phyloP scores from a whole-genome alignment of 2,888 invertebrate genomes.

The Macrophya alboannulata region DNA sequence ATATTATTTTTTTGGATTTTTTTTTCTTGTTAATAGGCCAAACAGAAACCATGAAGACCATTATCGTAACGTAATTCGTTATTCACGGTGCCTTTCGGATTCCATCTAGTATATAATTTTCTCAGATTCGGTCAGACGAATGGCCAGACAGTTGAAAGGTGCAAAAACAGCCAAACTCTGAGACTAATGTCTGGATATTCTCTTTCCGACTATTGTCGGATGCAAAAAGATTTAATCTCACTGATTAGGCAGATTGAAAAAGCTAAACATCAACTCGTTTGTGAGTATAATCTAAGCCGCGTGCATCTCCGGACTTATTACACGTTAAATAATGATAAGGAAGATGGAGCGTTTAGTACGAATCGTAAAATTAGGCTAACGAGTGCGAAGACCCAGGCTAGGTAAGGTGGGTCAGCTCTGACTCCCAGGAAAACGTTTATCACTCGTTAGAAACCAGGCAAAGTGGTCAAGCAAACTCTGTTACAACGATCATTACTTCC shows the following conservation, averaged over 20 bases:
- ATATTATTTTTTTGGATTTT: not conserved
- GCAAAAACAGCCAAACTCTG: constrained; percentile 26
- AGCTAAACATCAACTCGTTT: constrained; percentile 14
- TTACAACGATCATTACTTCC: constrained; percentile 68
- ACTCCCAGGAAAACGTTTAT: constrained; percentile 60
- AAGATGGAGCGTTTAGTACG: constrained; percentile 43
- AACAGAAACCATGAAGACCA: not conserved
- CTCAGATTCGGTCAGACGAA: not conserved
- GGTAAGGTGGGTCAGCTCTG: constrained; percentile 54
- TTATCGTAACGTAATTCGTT: constrained; percentile 36
- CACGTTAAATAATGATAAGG: constrained; percentile 66
- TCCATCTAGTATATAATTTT: constrained; percentile 5
- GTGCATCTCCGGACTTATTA: constrained; percentile 58
- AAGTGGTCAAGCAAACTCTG: constrained; percentile 68
- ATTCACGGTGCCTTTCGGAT: not conserved
- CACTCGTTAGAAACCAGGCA: constrained; percentile 69
- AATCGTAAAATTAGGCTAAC: constrained; percentile 77
- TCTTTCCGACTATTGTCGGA: not conserved
- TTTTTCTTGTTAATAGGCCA: not conserved
- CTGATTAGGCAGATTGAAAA: constrained; percentile 38
- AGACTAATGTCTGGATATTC: not conserved
- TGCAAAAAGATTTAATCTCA: constrained; percentile 22
- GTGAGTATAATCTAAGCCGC: not conserved
- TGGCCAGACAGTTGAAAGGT: not conserved
- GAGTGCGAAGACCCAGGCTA: constrained; percentile 64